Conservation (phyloP, 2,113 vertebrate species). For the Onychostruthus taczanowskii region DNA sequence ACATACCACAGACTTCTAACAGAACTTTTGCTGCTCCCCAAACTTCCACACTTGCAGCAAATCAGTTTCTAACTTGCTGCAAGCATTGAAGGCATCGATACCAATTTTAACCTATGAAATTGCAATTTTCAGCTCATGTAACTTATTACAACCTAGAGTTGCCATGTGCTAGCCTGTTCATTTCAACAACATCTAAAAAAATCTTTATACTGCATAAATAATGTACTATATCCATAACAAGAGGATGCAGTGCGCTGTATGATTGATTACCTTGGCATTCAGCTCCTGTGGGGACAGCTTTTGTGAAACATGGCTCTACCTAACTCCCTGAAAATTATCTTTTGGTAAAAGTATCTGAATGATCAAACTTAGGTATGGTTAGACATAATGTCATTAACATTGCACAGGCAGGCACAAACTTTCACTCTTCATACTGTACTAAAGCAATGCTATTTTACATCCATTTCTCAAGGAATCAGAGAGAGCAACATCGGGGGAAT, state of each 20-base stretch:
- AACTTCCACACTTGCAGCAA: background rate
- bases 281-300: constrained; percentile 26
- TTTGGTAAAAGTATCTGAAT: constrained; percentile 12
- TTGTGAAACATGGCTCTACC: constrained; percentile 34
- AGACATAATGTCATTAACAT: background rate
- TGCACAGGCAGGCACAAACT: background rate
- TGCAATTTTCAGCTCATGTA: constrained; percentile 21
- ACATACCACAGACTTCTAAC: background rate
- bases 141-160: background rate
- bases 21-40: background rate
- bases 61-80: background rate
- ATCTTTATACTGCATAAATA: constrained; percentile 47
- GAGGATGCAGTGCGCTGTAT: background rate
- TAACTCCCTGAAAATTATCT: constrained; percentile 35
- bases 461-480: background rate
- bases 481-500: background rate
- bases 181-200: constrained; percentile 49
- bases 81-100: background rate
- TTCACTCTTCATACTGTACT: background rate
- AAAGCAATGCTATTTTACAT: background rate
- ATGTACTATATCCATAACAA: constrained; percentile 41
- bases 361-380: background rate
- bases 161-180: background rate
- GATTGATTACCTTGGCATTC: constrained; percentile 58
- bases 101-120: background rate